Base-by-base conservation (phyloP, 2,797 vertebrate species). In the Hoplostethus mediterraneus region DNA sequence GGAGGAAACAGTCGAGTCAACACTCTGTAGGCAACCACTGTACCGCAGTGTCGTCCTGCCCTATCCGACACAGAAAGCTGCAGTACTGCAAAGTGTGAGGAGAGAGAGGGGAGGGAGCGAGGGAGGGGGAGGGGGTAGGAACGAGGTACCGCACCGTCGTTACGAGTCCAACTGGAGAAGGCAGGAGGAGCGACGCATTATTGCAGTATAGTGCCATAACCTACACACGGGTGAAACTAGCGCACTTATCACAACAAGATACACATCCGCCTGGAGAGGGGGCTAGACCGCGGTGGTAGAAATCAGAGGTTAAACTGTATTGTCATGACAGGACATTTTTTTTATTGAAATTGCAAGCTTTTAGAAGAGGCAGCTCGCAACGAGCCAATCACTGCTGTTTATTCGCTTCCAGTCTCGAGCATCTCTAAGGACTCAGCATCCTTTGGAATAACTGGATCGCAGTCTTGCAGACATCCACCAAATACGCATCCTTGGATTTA, bases 31-130 rank as follows among this genome's bases (percentile, higher is more conserved):
- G 73, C 62, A 65, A 75, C 67, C 83, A 63, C 81, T 86, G 90
- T 93, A 92, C 93, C 89, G 94, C 93, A 94, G 92, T 93, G 90
- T 89, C 83, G 92, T 91, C 85, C 89, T 79, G 82, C 87, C 90
- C 90, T 70, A 89, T 90, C 88, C 90, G 69, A 67, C 83, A 75
- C 82, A 54, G 83, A 75, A 68, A 87, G 82, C 92, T 91, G 92
- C 93, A 93, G 92, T 87, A 94, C 93, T 90, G 92, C 92, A 90
- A 90, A 90, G 89, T 88, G 86, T 72, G 79, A 60, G 59, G 63
- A 63, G 79, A 62, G 87, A 30, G 65, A 21, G 67, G 17, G 17
- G 36, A 6, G 10, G 30, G 8, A 33, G 33, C 64, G 3, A 28
- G 4, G 13, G 30, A 17, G 62, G 52, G 40, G 61, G n/a, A 40